Percentiles rank a stretch among this genome's conserved stretches.
Evolutionary conservation across 2,888 invertebrate genomes (phyloP).

Genomic region (Nephrotoma appendiculata): DNA sequence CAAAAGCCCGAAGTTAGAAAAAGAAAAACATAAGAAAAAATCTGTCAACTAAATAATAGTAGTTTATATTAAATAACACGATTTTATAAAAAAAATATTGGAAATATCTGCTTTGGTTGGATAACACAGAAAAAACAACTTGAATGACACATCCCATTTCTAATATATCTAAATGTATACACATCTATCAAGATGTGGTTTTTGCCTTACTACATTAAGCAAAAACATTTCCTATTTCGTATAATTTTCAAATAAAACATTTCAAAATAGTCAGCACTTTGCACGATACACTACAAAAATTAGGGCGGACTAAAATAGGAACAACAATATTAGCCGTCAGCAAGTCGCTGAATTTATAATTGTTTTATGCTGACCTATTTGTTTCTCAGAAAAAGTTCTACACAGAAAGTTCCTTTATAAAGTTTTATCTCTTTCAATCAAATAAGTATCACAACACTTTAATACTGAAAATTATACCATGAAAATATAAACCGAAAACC

Average conservation of each 20-base stretch:
- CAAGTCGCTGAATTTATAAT: neutral
- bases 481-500: neutral
- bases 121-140: too few species aligned
- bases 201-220: too few species aligned
- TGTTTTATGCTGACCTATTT: neutral
- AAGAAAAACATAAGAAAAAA: too few species aligned
- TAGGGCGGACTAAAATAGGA: neutral
- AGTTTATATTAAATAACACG: too few species aligned
- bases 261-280: neutral
- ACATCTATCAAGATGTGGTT: too few species aligned
- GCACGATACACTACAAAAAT: neutral
- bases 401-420: neutral
- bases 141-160: too few species aligned
- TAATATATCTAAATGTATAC: too few species aligned
- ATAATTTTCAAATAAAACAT: neutral
- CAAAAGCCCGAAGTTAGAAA: too few species aligned
- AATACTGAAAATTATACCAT: neutral
- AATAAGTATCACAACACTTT: neutral
- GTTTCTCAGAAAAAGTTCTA: neutral
- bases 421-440: neutral
- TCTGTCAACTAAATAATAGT: too few species aligned
- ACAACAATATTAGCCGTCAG: neutral
- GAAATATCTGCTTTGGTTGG: too few species aligned
- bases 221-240: neutral
- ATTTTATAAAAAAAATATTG: too few species aligned